Base-by-base conservation (phyloP, 2,113 vertebrate genomes). In the Actenoides lindsayi region DNA sequence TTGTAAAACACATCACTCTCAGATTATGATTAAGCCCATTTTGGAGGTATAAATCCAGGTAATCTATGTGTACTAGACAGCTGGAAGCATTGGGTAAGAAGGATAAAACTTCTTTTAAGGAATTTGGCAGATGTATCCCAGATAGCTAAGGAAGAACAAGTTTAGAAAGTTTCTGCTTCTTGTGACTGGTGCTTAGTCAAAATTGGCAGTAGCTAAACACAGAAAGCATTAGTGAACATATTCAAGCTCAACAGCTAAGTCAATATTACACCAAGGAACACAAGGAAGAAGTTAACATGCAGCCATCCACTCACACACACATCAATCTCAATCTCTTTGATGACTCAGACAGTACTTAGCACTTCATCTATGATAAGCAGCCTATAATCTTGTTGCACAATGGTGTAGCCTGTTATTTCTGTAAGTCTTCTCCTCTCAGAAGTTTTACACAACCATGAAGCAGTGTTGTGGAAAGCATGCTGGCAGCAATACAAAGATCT, bases 401-500 rank as follows among this genome's bases (percentile, higher is more conserved):
- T 89, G 91, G 82, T 10, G 4, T 13, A 59, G 76, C 31, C 70
- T 94, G 73, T 71, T 94, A 85, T 83, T 97, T 96, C 91, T 93
- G 1, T 46, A 88, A 86, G 56, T 85, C 69, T 91, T 91, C 89
- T 71, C 62, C 71, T 96, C 90, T 94, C 84, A 88, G 85, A 96
- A 87, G 90, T 88, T 96, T 93, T 89, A 93, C 63, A 95, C 68
- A 89, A 44, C 56, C 81, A 89, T 77, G 95, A 96, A 91, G 90
- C 75, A 93, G 88, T 68, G 67, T 73, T 96, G 93, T 90, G 89
- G 78, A 92, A 78, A 91, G 85, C 93, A 59, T 67, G 91, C 89
- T 96, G 96, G 91, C 96, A 97, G 92, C 68, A 86, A 89, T 42
- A 87, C 92, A 96, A 97, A 96, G 96, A 89, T 92, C 90, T 86